These are phyloP conservation scores for Rattus rattus DNA, from an alignment of 2,113 vertebrate species.

Conservation along the genomic window DNA sequence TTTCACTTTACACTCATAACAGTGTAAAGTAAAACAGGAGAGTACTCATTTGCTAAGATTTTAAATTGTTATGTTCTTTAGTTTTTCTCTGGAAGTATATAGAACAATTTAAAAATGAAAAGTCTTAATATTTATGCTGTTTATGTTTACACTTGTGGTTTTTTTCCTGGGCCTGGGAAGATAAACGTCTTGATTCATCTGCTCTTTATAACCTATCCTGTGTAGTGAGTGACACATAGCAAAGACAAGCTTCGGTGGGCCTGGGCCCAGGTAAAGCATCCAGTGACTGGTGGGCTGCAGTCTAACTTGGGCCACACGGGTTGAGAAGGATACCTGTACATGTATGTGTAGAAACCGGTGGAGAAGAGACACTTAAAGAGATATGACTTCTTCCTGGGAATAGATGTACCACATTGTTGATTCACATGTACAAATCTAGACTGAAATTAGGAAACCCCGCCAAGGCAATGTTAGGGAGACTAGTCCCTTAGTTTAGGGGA, in stretches of 20 bases:
- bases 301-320: not conserved
- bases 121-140: not conserved
- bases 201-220: not conserved
- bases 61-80: not conserved
- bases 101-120: slow-evolving; percentile 46
- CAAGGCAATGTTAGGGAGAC: not conserved
- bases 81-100: slow-evolving; percentile 22
- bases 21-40: slow-evolving; percentile 8
- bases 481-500: not conserved
- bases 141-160: not conserved
- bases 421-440: not conserved
- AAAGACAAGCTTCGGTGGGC: slow-evolving; percentile 25
- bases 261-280: not conserved
- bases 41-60: not conserved
- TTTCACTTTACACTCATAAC: not conserved
- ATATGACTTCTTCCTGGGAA: not conserved
- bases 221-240: not conserved
- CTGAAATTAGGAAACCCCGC: not conserved
- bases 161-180: slow-evolving; percentile 5
- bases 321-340: not conserved
- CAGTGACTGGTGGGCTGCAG: not conserved
- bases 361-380: not conserved
- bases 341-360: not conserved
- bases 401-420: not conserved
- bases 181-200: not conserved